These are phyloP conservation scores for Lucifuga dentata DNA, from an alignment of 2,113 vertebrate species.

Conservation along the genomic window DNA sequence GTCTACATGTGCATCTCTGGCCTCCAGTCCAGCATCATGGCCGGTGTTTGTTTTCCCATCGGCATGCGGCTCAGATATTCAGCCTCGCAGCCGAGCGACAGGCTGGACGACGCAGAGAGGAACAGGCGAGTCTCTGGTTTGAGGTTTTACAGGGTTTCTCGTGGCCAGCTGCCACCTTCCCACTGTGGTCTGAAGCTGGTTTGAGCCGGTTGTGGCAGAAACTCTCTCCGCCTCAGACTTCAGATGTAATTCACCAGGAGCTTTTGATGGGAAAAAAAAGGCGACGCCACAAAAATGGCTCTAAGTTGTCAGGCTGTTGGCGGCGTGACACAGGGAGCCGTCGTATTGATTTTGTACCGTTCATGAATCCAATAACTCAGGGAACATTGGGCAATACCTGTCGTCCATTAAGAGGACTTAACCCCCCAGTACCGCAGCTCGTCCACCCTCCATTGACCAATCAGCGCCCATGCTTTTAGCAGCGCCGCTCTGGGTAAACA, in stretches of 20 bases:
- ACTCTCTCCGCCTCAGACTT: slow-evolving; percentile 15
- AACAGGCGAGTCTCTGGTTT: slow-evolving; percentile 18
- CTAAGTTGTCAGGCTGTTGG: slow-evolving; percentile 39
- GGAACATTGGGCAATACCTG: slow-evolving; percentile 78
- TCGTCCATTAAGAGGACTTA: slow-evolving; percentile 73
- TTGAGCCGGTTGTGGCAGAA: slow-evolving; percentile 66
- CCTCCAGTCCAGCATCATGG: slow-evolving; percentile 24
- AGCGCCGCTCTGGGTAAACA: slow-evolving; percentile 82
- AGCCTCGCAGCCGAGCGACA: slow-evolving; percentile 44
- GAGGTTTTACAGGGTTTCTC: slow-evolving; percentile 29
- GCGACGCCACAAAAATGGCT: slow-evolving; percentile 11
- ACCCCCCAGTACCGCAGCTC: slow-evolving; percentile 53
- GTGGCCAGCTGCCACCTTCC: slow-evolving; percentile 75
- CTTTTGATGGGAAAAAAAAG: slow-evolving; percentile 31
- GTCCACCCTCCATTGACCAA: slow-evolving; percentile 80
- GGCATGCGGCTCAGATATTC: slow-evolving; percentile 66
- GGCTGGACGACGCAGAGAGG: slow-evolving; percentile 47
- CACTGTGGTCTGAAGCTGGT: slow-evolving; percentile 69
- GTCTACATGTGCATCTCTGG: slow-evolving; percentile 28
- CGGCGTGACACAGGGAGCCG: slow-evolving; percentile 22
- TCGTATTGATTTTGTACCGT: slow-evolving; percentile 64
- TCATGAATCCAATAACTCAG: slow-evolving; percentile 54
- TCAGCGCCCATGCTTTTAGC: slow-evolving; percentile 84
- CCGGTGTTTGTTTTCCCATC: slow-evolving; percentile 65
- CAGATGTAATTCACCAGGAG: slow-evolving; percentile 11